phyloP scores from a whole-genome alignment of 2,888 invertebrate species.

The Pristionchus japonicus region DNA sequence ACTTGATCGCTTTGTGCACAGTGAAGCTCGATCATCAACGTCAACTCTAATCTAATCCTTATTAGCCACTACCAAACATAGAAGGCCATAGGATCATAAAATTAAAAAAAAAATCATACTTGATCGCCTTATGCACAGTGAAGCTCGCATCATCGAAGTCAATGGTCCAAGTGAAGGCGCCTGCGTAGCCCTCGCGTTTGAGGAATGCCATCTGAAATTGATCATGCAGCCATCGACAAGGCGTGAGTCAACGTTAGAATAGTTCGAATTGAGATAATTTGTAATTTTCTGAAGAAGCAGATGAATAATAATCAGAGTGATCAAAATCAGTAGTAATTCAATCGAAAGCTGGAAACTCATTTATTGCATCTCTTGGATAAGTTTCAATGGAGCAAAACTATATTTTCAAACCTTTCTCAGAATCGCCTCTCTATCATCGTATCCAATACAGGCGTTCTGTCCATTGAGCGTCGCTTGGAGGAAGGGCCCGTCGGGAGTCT shows the following conservation, averaged over 20 bases:
- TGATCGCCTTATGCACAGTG: slow-evolving; percentile 22
- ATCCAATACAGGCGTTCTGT: slow-evolving; percentile 28
- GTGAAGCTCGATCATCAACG: too few species aligned
- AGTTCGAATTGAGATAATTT: too few species aligned
- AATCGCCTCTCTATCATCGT: not conserved
- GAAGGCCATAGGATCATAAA: too few species aligned
- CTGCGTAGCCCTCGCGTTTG: slow-evolving; percentile 15
- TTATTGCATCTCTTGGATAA: too few species aligned
- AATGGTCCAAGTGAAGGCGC: slow-evolving; percentile 42
- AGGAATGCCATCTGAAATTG: slow-evolving; percentile 20
- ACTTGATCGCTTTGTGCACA: not conserved
- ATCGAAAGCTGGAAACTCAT: too few species aligned
- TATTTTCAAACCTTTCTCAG: slow-evolving; percentile 43
- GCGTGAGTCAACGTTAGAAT: not conserved
- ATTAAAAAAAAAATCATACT: not conserved
- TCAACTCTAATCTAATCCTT: too few species aligned
- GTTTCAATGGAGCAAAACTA: too few species aligned
- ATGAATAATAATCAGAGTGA: too few species aligned
- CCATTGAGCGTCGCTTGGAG: slow-evolving; percentile 32
- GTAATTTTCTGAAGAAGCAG: too few species aligned
- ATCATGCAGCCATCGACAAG: not conserved
- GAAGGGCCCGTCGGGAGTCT: slow-evolving; percentile 34
- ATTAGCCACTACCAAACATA: too few species aligned
- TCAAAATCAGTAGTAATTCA: too few species aligned
- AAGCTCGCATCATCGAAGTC: slow-evolving; percentile 23